phyloP scores from a whole-genome alignment of 2,888 invertebrate genomes.

The Theristus sp. region DNA sequence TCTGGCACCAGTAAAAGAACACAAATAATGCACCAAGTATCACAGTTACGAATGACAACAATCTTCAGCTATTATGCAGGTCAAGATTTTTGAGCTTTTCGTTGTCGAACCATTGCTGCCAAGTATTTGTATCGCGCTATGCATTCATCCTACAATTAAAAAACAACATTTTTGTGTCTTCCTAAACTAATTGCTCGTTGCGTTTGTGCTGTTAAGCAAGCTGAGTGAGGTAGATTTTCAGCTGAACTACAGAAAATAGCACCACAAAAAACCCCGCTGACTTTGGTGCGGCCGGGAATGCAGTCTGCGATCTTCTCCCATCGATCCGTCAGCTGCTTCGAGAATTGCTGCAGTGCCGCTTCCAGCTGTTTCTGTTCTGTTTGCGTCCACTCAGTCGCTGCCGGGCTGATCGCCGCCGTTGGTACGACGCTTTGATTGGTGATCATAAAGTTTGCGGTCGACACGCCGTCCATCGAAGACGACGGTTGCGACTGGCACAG shows the following conservation, averaged over 20 bases:
- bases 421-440: background rate
- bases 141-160: background rate
- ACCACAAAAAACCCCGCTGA: too few species aligned
- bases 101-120: background rate
- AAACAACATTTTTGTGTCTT: too few species aligned
- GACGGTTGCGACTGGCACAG: background rate
- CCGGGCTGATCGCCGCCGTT: background rate
- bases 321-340: slow-evolving; percentile 59
- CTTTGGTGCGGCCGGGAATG: slow-evolving; percentile 46
- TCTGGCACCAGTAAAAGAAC: too few species aligned
- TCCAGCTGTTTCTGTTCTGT: slow-evolving; percentile 71
- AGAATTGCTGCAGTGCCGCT: slow-evolving; percentile 57
- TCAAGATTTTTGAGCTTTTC: background rate
- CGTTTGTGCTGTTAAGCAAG: background rate
- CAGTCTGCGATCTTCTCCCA: slow-evolving; percentile 75
- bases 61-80: too few species aligned
- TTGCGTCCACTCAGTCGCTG: slow-evolving; percentile 54
- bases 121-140: background rate
- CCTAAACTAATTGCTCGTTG: background rate
- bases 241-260: too few species aligned
- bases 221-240: background rate
- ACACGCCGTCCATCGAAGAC: background rate
- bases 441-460: background rate
- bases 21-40: too few species aligned
- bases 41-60: too few species aligned